These are phyloP conservation scores for Pardalotus punctatus DNA, from an alignment of 2,113 vertebrate species.

Conservation along the genomic window DNA sequence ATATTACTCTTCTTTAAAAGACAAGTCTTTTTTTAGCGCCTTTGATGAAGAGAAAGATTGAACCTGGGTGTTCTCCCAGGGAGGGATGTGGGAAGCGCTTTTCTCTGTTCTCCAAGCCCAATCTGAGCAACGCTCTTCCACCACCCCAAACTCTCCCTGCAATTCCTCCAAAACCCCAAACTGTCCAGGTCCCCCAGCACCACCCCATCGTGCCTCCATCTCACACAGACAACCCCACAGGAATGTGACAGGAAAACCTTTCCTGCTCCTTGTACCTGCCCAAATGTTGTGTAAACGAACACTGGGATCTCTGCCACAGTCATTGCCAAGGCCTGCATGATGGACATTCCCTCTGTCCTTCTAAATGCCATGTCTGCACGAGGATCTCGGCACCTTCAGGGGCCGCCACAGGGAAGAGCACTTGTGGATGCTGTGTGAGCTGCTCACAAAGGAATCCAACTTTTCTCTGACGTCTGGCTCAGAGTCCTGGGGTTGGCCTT, in stretches of 20 bases:
- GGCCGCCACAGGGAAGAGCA: neutral
- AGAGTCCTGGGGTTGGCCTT: neutral
- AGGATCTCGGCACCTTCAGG: neutral
- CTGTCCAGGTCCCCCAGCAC: neutral
- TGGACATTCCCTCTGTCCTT: slow-evolving; percentile 86
- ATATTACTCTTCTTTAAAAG: neutral
- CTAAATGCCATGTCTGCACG: slow-evolving; percentile 82
- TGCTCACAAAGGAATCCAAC: neutral
- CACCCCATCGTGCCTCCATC: neutral
- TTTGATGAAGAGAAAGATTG: neutral
- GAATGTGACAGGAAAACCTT: neutral
- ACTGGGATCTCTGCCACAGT: slow-evolving; percentile 97
- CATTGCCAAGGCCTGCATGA: slow-evolving; percentile 97
- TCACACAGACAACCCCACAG: neutral
- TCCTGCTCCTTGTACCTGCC: slow-evolving; percentile 80
- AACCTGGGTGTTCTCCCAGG: neutral
- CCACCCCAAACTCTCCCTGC: neutral
- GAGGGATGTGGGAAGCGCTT: neutral
- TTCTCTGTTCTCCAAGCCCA: neutral
- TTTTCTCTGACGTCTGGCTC: neutral
- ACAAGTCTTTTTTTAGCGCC: neutral
- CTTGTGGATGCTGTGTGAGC: neutral
- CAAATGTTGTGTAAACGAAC: slow-evolving; percentile 94
- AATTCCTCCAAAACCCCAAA: neutral
- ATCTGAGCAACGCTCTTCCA: neutral